Percentiles rank a stretch among this genome's conserved stretches.
phyloP scores from a whole-genome alignment of 2,113 vertebrate genomes.

The Arothron firmamentum region DNA sequence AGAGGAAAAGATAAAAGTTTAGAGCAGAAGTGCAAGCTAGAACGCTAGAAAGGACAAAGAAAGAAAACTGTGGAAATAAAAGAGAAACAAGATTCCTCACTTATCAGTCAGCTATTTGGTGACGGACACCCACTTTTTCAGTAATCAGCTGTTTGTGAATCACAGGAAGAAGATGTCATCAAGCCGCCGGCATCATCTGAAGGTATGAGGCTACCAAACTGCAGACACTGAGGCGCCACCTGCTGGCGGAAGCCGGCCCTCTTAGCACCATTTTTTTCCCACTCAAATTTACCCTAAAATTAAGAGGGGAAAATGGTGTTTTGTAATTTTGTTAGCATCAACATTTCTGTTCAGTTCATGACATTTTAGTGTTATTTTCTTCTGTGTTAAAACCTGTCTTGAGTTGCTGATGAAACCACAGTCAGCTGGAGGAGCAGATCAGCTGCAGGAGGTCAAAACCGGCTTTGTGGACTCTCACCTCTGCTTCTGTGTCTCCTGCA shows the following conservation, averaged over 20 bases:
- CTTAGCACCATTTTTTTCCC: too few species aligned
- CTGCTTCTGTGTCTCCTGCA: constrained; percentile 44
- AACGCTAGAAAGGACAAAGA: background rate
- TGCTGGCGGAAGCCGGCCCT: constrained; percentile 11
- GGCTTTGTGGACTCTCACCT: background rate
- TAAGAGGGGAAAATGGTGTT: too few species aligned
- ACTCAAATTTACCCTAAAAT: too few species aligned
- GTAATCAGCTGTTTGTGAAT: constrained; percentile 10
- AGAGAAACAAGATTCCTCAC: background rate
- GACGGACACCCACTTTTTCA: too few species aligned
- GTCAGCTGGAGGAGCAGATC: too few species aligned
- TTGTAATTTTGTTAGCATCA: too few species aligned
- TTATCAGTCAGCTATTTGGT: too few species aligned
- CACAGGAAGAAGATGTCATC: constrained; percentile 86
- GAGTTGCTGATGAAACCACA: too few species aligned
- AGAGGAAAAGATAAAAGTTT: background rate
- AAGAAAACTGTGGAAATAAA: background rate
- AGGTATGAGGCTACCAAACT: constrained; percentile 75
- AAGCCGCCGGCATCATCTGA: constrained; percentile 88
- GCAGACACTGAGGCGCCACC: background rate
- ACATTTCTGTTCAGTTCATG: too few species aligned
- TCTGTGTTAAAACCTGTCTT: too few species aligned
- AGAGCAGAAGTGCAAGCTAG: background rate
- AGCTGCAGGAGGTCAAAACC: too few species aligned
- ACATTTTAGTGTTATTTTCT: too few species aligned